These are phyloP conservation scores for Nansenia antarctica DNA, from an alignment of 2,113 vertebrate genomes.

Conservation along the genomic window DNA sequence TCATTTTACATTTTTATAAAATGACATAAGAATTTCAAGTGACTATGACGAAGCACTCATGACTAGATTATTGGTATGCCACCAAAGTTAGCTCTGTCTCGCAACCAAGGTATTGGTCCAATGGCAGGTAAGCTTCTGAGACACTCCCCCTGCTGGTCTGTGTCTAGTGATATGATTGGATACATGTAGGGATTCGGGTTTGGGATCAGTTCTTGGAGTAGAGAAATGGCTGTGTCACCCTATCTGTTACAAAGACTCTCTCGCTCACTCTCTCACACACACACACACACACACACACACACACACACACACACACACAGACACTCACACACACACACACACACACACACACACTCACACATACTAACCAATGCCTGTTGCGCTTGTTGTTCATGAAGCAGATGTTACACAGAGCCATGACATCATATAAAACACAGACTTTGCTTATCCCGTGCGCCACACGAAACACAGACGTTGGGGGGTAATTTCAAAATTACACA, in stretches of 20 bases:
- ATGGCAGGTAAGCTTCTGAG: constrained; percentile 28
- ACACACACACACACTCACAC: constrained; percentile 13
- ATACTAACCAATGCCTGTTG: no score
- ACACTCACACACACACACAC: constrained; percentile 8
- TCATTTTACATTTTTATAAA: constrained; percentile 19
- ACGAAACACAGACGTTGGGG: no score
- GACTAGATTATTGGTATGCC: constrained; percentile 34
- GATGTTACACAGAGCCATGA: no score
- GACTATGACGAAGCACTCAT: constrained; percentile 36
- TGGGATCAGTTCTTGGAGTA: constrained; percentile 5
- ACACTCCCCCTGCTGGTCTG: constrained; percentile 42
- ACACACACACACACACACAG: constrained; percentile 29
- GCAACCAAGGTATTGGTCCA: constrained; percentile 25
- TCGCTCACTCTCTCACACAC: constrained; percentile 21
- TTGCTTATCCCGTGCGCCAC: no score
- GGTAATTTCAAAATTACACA: no score
- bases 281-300: constrained; percentile 7
- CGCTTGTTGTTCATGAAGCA: no score
- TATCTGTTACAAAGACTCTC: constrained; percentile 33
- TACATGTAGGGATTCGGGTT: constrained; percentile 15
- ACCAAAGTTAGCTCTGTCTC: constrained; percentile 16
- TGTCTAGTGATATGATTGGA: constrained; percentile 48
- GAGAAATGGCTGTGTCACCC: constrained; percentile 57
- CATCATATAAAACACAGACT: no score
- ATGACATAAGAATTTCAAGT: constrained; percentile 23